A percentile compares a stretch with the other conserved stretches of the same genome.
phyloP scores from a whole-genome alignment of 2,113 vertebrate species.

The Rhipidura dahli region DNA sequence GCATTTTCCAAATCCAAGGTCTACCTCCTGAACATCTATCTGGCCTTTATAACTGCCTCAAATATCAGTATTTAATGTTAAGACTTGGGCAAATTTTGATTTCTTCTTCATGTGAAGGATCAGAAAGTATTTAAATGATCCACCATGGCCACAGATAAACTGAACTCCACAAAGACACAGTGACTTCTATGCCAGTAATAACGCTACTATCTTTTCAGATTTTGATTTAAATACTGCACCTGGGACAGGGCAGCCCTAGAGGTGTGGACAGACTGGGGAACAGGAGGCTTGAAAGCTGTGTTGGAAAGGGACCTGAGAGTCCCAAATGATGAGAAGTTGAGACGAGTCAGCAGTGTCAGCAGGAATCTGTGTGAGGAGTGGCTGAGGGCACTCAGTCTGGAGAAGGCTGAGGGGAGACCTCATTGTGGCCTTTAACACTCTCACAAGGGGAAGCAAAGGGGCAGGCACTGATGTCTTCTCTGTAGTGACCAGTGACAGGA shows the following conservation, averaged over 20 bases:
- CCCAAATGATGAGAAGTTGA: accelerated
- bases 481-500: neutral
- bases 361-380: neutral
- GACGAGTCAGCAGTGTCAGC: accelerated
- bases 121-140: neutral
- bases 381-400: neutral
- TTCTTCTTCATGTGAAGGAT: neutral
- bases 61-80: neutral
- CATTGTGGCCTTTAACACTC: neutral
- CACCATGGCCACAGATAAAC: neutral
- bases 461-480: neutral
- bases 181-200: neutral
- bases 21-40: neutral
- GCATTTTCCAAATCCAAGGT: neutral
- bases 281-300: neutral
- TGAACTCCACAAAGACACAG: neutral
- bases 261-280: neutral
- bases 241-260: neutral
- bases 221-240: neutral
- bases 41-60: neutral
- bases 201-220: neutral
- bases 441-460: neutral
- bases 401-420: neutral
- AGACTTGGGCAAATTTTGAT: neutral
- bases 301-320: neutral